These are phyloP conservation scores for Muscina levida DNA, from an alignment of 2,888 invertebrate species.

Conservation along the genomic window DNA sequence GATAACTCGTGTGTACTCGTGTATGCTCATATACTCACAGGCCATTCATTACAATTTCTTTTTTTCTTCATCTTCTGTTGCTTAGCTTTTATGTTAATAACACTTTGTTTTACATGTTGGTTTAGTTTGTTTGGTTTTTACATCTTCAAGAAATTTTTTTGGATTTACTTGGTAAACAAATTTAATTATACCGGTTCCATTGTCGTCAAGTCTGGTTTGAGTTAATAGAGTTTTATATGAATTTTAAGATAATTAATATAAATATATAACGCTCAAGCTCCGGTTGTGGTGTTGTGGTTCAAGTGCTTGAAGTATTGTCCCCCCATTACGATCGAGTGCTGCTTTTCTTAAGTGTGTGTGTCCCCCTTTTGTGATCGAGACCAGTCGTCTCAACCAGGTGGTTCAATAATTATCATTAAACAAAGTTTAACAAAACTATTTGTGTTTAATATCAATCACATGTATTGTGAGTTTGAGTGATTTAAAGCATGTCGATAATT, in stretches of 20 bases:
- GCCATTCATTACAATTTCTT: background rate
- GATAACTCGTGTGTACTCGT: no score
- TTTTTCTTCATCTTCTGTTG: no score
- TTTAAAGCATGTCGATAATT: no score
- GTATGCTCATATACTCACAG: no score
- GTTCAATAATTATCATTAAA: slow-evolving; percentile 57
- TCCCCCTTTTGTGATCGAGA: background rate
- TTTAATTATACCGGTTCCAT: slow-evolving; percentile 63
- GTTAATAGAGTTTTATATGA: background rate
- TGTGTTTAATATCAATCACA: slow-evolving; percentile 51
- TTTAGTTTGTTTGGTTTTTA: slow-evolving; percentile 44
- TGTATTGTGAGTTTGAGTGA: slow-evolving; percentile 29
- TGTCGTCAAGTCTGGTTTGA: slow-evolving; percentile 12
- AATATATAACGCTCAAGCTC: slow-evolving; percentile 17
- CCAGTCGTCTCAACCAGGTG: slow-evolving; percentile 39
- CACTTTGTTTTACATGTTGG: slow-evolving; percentile 42
- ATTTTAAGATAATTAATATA: slow-evolving; percentile 61
- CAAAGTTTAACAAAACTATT: slow-evolving; percentile 44
- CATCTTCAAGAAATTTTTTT: slow-evolving; percentile 40
- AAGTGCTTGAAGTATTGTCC: slow-evolving; percentile 8
- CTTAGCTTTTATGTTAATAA: slow-evolving; percentile 58
- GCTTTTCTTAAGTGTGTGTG: no score
- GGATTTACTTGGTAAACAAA: slow-evolving; percentile 25
- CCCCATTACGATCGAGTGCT: background rate
- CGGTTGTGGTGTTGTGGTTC: slow-evolving; percentile 25